Base-by-base conservation (phyloP, 2,888 invertebrate genomes). In the Tryphoninae sp. region DNA sequence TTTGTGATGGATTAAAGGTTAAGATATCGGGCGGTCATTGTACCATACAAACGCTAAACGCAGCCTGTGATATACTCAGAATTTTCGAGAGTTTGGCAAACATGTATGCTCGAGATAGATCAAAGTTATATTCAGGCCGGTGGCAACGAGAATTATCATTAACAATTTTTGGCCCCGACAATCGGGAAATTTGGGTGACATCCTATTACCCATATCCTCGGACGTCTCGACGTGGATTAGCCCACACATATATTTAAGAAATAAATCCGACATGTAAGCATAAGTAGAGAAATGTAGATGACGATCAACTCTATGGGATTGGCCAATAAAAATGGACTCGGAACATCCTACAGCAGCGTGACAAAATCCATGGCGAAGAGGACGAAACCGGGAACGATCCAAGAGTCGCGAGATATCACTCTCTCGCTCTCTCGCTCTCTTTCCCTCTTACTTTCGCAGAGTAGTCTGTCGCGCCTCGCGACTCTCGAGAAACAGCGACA, bases 401-500 rank as follows among this genome's bases (percentile, higher is more conserved):
- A n/a, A 61, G 59, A 69, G 75, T 42, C 22, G 53, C 67, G 22
- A 61, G 78, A 62, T 67, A 59, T 42, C 42, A n/a, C 58, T 53
- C n/a, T 26, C 2, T 19, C 22, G 40, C 16, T 77, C 76, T 42
- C 58, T 53, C n/a, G n/a, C n/a, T 26, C 2, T 19, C 22, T 51
- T 45, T 77, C 76, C 26, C 53, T 64, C 55, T 68, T 16, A 59
- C 59, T 61, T 13, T 26, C 67, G 67, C 53, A 81, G 65, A 59
- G 75, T 72, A 6, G 59, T 23, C 13, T 67, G 62, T 79, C 75
- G 67, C 53, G 69, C 33, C 40, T 51, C 45, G 65, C 51, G 55
- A 67, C 78, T 65, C 80, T 78, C 81, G 82, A 81, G 82, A 83
- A 73, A 81, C 80, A 84, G 84, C 85, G 88, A 88, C 87, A 88